phyloP scores from a whole-genome alignment of 2,113 vertebrate species.

The Bucco capensis region DNA sequence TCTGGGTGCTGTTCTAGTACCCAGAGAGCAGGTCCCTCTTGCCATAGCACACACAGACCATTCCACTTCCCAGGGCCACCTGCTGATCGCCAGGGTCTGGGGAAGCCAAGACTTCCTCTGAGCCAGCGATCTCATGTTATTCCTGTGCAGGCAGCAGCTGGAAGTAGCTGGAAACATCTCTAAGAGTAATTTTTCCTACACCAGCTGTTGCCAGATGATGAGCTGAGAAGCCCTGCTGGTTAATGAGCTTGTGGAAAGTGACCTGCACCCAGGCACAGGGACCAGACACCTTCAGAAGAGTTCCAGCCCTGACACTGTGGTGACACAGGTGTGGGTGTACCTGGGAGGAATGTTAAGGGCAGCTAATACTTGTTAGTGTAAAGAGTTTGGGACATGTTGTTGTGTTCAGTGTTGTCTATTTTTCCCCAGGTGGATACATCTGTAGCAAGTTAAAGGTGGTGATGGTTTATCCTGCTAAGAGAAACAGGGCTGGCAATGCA shows the following conservation, averaged over 20 bases:
- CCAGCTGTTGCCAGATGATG: background rate
- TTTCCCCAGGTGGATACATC: background rate
- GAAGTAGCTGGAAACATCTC: constrained; percentile 55
- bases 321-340: background rate
- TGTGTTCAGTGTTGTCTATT: background rate
- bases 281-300: background rate
- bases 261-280: background rate
- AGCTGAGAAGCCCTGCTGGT: constrained; percentile 10
- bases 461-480: background rate
- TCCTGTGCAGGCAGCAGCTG: constrained; percentile 48
- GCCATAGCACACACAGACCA: background rate
- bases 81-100: constrained; percentile 26
- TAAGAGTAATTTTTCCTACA: constrained; percentile 41
- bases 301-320: background rate
- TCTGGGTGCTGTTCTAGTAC: background rate
- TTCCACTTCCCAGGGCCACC: background rate
- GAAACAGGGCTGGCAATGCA: background rate
- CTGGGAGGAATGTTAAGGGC: background rate
- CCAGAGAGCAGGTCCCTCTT: background rate
- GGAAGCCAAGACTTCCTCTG: constrained; percentile 33
- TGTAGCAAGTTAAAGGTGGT: background rate
- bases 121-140: constrained; percentile 32
- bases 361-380: background rate
- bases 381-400: background rate
- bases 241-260: constrained; percentile 31